Conservation (phyloP, 2,113 vertebrate species). For the Carlito syrichta region DNA sequence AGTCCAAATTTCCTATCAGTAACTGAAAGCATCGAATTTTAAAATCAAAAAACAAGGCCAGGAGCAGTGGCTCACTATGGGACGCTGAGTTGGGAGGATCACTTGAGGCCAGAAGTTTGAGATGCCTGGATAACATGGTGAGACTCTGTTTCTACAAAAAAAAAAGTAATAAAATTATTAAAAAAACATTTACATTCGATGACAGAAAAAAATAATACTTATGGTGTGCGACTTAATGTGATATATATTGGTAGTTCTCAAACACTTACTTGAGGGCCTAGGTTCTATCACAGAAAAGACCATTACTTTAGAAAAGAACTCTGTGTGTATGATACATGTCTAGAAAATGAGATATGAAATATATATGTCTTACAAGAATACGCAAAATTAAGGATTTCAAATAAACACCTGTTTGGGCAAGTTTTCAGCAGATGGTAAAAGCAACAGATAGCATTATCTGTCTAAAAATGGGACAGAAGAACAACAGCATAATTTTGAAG, state of each 20-base stretch:
- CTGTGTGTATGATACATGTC: not conserved
- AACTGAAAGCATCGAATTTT: not conserved
- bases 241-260: not conserved
- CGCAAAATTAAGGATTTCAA: not conserved
- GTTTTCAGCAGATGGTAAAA: conserved; percentile 41
- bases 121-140: too few species aligned
- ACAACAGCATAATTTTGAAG: not conserved
- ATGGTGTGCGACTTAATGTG: not conserved
- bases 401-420: conserved; percentile 48
- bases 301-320: not conserved
- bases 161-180: too few species aligned
- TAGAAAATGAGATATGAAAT: not conserved
- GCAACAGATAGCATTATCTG: conserved; percentile 2
- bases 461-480: not conserved
- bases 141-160: too few species aligned
- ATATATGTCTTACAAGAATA: not conserved
- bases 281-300: not conserved
- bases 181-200: not conserved
- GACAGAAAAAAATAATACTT: not conserved
- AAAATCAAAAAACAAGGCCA: too few species aligned
- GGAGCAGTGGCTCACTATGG: too few species aligned
- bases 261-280: not conserved
- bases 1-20: not conserved
- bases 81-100: too few species aligned
- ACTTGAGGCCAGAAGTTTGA: too few species aligned